phyloP scores from a whole-genome alignment of 2,113 vertebrate genomes.

The Misgurnus anguillicaudatus region DNA sequence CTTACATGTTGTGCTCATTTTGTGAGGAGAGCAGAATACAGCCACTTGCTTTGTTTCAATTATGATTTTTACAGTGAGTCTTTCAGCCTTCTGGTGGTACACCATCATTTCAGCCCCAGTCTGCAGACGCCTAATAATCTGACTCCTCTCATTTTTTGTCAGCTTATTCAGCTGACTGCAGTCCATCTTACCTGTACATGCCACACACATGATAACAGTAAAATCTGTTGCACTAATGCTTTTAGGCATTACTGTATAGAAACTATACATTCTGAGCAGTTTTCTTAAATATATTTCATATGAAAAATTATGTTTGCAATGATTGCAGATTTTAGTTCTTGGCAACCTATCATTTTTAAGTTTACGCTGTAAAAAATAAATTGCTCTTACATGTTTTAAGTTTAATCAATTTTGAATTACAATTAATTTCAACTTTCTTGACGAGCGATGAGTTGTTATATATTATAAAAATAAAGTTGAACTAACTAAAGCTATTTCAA shows the following conservation, averaged over 20 bases:
- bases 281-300: too few species aligned
- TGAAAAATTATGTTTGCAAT: too few species aligned
- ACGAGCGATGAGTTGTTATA: too few species aligned
- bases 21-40: constrained; percentile 95
- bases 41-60: constrained; percentile 96
- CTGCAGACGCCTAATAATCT: constrained; percentile 90
- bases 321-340: too few species aligned
- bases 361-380: too few species aligned
- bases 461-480: too few species aligned
- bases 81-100: constrained; percentile 87
- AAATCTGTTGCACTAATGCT: background rate
- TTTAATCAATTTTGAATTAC: too few species aligned
- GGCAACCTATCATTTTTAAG: too few species aligned
- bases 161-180: constrained; percentile 67
- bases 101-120: constrained; percentile 94
- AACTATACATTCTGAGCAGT: too few species aligned
- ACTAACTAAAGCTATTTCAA: too few species aligned
- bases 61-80: constrained; percentile 91
- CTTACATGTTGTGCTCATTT: constrained; percentile 93
- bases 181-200: constrained; percentile 65
- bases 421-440: too few species aligned
- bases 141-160: constrained; percentile 87
- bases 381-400: too few species aligned
- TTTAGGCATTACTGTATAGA: background rate
- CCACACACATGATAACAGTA: background rate